Conservation (phyloP, 1,140 invertebrate species). For the Trichonephila inaurata region DNA sequence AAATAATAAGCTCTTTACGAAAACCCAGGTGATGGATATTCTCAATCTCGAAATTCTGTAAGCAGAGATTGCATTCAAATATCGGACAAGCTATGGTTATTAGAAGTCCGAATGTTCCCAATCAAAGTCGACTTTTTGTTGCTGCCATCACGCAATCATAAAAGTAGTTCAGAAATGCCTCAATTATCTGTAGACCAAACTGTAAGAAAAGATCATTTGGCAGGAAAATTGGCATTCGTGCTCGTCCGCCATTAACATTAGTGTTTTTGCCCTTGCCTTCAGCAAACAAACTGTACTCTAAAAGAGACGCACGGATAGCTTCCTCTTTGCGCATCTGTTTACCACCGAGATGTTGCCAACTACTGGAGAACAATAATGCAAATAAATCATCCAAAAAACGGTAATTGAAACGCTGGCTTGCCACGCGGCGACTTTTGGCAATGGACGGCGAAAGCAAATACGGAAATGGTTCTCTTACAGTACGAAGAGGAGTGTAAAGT, state of each 20-base stretch:
- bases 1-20: too few species aligned
- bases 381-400: slow-evolving; percentile 7
- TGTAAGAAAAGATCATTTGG: background rate
- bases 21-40: too few species aligned
- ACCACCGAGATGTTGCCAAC: slow-evolving; percentile 27
- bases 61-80: background rate
- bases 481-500: too few species aligned
- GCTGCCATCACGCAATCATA: background rate
- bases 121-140: background rate
- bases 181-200: background rate
- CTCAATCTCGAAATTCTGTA: too few species aligned
- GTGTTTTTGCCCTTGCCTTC: background rate
- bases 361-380: slow-evolving; percentile 23
- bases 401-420: slow-evolving; percentile 4
- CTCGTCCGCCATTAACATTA: slow-evolving; percentile 17
- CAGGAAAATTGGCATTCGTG: slow-evolving; percentile 33
- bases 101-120: slow-evolving; percentile 2
- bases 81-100: background rate
- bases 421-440: background rate
- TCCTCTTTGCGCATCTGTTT: background rate
- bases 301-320: background rate
- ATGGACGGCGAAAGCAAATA: background rate
- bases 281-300: background rate
- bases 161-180: background rate
- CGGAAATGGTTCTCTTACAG: background rate